Base-by-base conservation (phyloP, 2,888 invertebrate genomes). In the Corythucha ciliata region DNA sequence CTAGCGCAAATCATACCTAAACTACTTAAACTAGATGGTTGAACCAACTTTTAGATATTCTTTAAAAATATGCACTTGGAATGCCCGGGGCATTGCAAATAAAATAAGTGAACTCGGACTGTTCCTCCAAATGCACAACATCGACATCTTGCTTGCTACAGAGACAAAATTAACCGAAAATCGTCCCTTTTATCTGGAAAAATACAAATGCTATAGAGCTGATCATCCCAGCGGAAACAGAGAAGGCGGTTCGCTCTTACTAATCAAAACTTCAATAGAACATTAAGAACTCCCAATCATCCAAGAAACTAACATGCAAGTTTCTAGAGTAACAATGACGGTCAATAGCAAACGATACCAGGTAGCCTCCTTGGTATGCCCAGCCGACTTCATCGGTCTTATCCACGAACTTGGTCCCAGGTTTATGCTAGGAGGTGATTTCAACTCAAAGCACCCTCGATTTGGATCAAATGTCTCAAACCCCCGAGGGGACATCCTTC, bases 401-500 rank as follows among this genome's bases (percentile, higher is more conserved):
- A n/a, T n/a, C n/a, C n/a, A n/a, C n/a, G n/a, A n/a, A n/a, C n/a
- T n/a, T n/a, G 18, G 39, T 21, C 39, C 18, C 18, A 39, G 39
- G 12, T 39, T 8, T 39, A 20, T 39, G 22, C 5, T 39, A 16
- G 39, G 39, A 12, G 39, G 39, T 39, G 6, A 16, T 4, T 39
- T 16, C 6, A 8, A 39, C 18, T 8, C 6, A 7, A 39, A 39
- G 39, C 39, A 5, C 21, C 39, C 39, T 22, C 4, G 4, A 12
- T 39, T 39, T 6, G 39, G 39, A 7, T 16, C 18, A 39, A 39
- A 39, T 18, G 6, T 39, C 12, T 8, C 39, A 4, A 39, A 39
- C 39, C 39, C 39, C 21, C 18, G 39, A 39, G 39, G 39, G 7
- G 22, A 20, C 22, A 39, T 39, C 4, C 39, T 39, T 39, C 39